Conservation (phyloP, 1,140 invertebrate genomes). For the Ruditapes philippinarum region DNA sequence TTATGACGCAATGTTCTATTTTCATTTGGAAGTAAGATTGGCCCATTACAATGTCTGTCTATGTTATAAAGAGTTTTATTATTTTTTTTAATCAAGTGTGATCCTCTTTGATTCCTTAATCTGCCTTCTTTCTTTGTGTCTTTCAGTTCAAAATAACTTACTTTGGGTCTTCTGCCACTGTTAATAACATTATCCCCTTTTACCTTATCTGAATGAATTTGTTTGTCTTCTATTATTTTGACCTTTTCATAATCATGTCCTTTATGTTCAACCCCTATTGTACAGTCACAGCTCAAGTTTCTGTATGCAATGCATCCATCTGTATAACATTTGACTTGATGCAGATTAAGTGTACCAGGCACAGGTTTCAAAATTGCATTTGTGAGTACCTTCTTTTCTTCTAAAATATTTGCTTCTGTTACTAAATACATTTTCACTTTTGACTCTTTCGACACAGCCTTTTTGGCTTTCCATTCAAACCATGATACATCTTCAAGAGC, state of each 20-base stretch:
- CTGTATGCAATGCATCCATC: not conserved
- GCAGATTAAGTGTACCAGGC: slow-evolving; percentile 60
- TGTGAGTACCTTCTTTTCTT: slow-evolving; percentile 3
- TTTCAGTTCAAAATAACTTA: no score
- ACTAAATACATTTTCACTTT: slow-evolving; percentile 37
- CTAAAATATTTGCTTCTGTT: slow-evolving; percentile 11
- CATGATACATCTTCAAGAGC: slow-evolving; percentile 14
- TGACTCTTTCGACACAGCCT: not conserved
- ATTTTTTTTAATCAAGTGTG: no score
- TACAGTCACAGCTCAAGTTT: slow-evolving; percentile 37
- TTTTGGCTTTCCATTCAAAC: slow-evolving; percentile 51
- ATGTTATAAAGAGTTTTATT: no score
- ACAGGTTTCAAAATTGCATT: slow-evolving; percentile 28
- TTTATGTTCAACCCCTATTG: not conserved
- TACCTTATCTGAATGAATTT: no score
- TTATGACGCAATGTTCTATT: no score
- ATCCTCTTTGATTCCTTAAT: no score
- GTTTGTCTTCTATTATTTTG: no score
- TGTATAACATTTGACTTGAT: slow-evolving; percentile 19
- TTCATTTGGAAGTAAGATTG: no score
- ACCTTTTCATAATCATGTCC: not conserved
- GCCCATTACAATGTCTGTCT: no score
- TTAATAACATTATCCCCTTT: no score
- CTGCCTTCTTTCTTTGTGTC: no score
- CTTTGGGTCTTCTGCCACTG: no score